Base-by-base conservation (phyloP, 2,888 invertebrate genomes). In the Lasioglossum villosulum region DNA sequence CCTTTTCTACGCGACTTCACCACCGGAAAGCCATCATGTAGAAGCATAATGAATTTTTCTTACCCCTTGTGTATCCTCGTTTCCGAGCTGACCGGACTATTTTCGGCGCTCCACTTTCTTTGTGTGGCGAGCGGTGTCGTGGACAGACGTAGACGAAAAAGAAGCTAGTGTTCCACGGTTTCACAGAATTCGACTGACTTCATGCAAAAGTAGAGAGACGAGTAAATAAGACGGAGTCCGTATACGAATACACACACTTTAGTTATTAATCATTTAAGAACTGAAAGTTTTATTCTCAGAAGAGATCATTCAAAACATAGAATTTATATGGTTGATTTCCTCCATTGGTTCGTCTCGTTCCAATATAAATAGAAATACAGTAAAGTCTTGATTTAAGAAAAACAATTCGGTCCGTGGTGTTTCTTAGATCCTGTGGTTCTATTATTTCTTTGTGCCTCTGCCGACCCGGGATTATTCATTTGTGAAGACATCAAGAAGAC, bases 61-160 rank as follows among this genome's bases (percentile, higher is more conserved):
- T 85, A 71, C 79, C 81, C 85, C 74, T 83, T 34, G 72, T 66
- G 77, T 78, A 78, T 34, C 73, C 83, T 76, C 80, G 78, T 82
- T 85, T 75, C 71, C 42, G 75, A 59, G 66, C 70, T 34, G 56
- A 71, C 19, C 79, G 75, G 83, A 87, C 83, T 88, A 90, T 84
- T 90, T 90, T 86, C 82, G 88, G 83, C 79, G 87, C 27, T 87
- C 85, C 79, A 86, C 82, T 87, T 90, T 84, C 88, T 89, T 89
- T 86, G 75, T 87, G 78, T 76, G 75, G 84, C 72, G 66, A 78
- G 71, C 66, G 80, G 27, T 45, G 70, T 37, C 30, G 39, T 30
- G 42, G 45, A 45, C 34, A 34, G 78, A 59, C 30, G 37, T 30
- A 42, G n/a, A 30, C 12, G 75, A 39, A 39, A 42, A 27, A 6